Evolutionary conservation across 1,140 invertebrate species (phyloP), one percentile per base, ranked within the genome.

Genomic region (Drosophila kanapiae): DNA sequence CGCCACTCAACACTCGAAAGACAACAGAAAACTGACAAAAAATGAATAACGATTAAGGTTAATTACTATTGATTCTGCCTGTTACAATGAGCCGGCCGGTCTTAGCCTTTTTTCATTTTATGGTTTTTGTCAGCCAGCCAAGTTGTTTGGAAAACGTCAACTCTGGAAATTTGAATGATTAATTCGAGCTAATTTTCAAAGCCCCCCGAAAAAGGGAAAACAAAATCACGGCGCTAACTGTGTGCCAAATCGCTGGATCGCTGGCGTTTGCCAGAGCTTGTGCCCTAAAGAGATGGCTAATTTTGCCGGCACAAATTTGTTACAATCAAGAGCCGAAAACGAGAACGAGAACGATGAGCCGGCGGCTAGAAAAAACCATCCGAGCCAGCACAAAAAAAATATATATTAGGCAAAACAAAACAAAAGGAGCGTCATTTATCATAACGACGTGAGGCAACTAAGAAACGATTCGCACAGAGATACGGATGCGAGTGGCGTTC

Each of bases 11-110:
- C 57, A 69, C 65, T 82, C 62, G 78, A 61, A 63, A 54, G 49
- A 62, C 62, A 74, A 60, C 54, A 74, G 37, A 71, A 31, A 61
- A 42, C 47, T 53, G 56, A 61, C 68, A 43, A 68, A 69, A 78
- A 78, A 48, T 78, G 61, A 60, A 68, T 70, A 78, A 78, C 85
- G 84, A 88, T 84, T 88, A 90, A 69, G 84, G 84, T 84, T 88
- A 88, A 88, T 88, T 88, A 88, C 84, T 88, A 88, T 88, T 88
- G 84, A 88, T 90, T 88, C 86, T 87, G 76, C 42, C 54, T 70
- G 78, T 65, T 61, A 82, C 70, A 54, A 61, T 60, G 37, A 74
- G 70, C 54, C 67, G 63, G 48, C 37, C 43, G 31, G 43, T 37
- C 60, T 67, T 43, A 74, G 65, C 18, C 45, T 47, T 53, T 57